These are phyloP conservation scores for Pteruthius melanotis DNA, from an alignment of 2,113 vertebrate species.

Conservation along the genomic window DNA sequence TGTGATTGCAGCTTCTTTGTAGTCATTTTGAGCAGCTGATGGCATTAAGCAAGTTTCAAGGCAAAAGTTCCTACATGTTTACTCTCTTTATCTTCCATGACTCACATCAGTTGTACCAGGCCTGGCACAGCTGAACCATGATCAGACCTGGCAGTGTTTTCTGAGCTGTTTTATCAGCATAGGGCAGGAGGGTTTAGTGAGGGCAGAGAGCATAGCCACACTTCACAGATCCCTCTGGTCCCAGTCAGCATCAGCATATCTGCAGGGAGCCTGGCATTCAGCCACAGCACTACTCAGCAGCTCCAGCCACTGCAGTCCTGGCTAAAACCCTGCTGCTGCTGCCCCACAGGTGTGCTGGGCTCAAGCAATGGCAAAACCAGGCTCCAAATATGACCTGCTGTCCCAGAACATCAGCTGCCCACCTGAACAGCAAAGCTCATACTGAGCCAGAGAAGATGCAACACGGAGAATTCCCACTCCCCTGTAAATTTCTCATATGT, in stretches of 20 bases:
- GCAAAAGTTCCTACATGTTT: constrained; percentile 16
- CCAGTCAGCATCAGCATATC: background rate
- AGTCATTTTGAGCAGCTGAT: background rate
- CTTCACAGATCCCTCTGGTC: background rate
- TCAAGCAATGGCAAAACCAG: background rate
- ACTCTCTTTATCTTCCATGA: background rate
- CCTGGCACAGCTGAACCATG: background rate
- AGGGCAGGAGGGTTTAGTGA: background rate
- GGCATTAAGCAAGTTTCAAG: background rate
- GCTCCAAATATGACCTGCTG: background rate
- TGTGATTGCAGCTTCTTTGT: background rate
- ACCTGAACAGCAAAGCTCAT: background rate
- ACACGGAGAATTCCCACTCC: background rate
- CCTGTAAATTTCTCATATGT: background rate
- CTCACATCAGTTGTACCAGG: background rate
- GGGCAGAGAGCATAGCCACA: constrained; percentile 22
- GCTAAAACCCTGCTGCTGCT: background rate
- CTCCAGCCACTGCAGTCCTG: background rate
- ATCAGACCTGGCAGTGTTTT: background rate
- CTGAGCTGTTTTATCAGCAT: background rate
- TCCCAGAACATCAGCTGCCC: background rate
- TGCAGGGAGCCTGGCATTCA: background rate
- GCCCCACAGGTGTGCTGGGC: background rate
- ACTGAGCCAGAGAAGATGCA: background rate
- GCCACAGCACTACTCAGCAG: background rate